phyloP scores from a whole-genome alignment of 2,888 invertebrate genomes.

The Drosophila histrio region DNA sequence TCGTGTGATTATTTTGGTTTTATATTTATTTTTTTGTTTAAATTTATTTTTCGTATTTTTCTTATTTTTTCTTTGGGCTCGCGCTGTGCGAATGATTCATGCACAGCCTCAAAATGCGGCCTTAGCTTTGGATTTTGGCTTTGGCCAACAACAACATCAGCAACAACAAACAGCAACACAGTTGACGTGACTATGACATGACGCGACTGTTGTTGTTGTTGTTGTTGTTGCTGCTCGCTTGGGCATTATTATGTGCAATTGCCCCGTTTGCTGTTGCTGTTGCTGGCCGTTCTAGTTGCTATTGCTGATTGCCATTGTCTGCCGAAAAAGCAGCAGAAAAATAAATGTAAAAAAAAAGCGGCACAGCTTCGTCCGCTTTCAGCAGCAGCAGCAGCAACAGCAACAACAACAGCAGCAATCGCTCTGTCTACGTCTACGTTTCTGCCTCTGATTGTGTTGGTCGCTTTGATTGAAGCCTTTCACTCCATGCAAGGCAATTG shows the following conservation, averaged over 20 bases:
- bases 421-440: slow-evolving; percentile 67
- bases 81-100: slow-evolving; percentile 77
- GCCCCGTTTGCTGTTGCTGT: slow-evolving; percentile 60
- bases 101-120: slow-evolving; percentile 70
- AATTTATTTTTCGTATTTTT: slow-evolving; percentile 17
- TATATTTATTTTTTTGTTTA: slow-evolving; percentile 34
- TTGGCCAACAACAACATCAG: slow-evolving; percentile 45
- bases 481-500: slow-evolving; percentile 82
- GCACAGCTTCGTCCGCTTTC: slow-evolving; percentile 58
- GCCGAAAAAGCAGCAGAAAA: slow-evolving; percentile 66
- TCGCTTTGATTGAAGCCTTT: slow-evolving; percentile 82
- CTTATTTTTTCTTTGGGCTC: slow-evolving; percentile 40
- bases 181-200: slow-evolving; percentile 82
- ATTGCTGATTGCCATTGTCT: slow-evolving; percentile 75
- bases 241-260: slow-evolving; percentile 77
- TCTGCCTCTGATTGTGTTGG: slow-evolving; percentile 62
- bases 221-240: slow-evolving; percentile 59
- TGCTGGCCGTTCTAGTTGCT: slow-evolving; percentile 78
- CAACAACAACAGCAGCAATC: slow-evolving; percentile 57
- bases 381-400: slow-evolving; percentile 38
- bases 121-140: slow-evolving; percentile 53
- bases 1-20: slow-evolving; percentile 73
- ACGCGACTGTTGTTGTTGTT: slow-evolving; percentile 61
- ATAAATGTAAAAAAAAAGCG: slow-evolving; percentile 68
- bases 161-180: slow-evolving; percentile 66